Evolutionary conservation across 2,888 invertebrate species (phyloP).

Genomic region (Limulus polyphemus): DNA sequence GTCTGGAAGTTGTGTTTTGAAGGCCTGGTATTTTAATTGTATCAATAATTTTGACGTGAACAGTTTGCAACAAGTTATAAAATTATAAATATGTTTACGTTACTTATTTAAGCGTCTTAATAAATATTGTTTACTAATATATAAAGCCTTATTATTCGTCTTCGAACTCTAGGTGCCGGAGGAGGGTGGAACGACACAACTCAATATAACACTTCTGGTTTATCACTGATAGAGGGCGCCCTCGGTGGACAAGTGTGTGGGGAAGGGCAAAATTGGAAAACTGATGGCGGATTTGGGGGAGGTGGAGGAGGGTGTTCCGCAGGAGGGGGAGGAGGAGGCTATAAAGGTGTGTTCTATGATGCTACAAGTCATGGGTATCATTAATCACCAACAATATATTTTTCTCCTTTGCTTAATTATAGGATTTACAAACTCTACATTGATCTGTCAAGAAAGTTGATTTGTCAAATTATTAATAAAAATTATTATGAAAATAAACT

Average conservation of each 20-base stretch:
- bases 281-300: constrained; percentile 33
- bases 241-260: constrained; percentile 56
- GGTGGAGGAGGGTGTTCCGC: constrained; percentile 32
- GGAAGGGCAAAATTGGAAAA: constrained; percentile 12
- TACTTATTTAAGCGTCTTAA: too few species aligned
- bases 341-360: constrained; percentile 16
- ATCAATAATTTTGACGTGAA: background rate
- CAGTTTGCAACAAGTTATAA: background rate
- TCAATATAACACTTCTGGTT: constrained; percentile 1
- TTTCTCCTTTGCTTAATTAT: too few species aligned
- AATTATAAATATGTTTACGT: too few species aligned
- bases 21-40: background rate
- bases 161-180: constrained; percentile 52
- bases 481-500: background rate
- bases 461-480: too few species aligned
- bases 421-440: too few species aligned
- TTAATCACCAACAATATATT: too few species aligned
- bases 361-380: too few species aligned
- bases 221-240: constrained; percentile 45
- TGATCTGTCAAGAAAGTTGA: too few species aligned
- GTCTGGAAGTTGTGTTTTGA: background rate
- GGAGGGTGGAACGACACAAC: constrained; percentile 55
- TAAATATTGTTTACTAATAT: too few species aligned
- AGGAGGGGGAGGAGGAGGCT: constrained; percentile 26
- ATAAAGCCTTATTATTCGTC: background rate